Base-by-base conservation (phyloP, 2,888 invertebrate genomes). In the Polydesmus complanatus region DNA sequence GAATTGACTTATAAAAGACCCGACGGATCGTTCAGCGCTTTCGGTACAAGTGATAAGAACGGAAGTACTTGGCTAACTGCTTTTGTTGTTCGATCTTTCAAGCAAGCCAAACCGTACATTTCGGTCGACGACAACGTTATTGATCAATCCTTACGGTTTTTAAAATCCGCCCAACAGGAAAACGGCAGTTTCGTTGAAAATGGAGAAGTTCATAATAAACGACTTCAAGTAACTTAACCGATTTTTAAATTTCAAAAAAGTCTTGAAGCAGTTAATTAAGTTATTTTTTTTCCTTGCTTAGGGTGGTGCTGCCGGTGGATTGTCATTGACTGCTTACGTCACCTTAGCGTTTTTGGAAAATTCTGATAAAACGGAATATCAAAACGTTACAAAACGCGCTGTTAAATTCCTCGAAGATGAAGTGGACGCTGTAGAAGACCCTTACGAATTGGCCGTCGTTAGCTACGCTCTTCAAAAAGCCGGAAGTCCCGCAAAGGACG, bases 401-500 rank as follows among this genome's bases (percentile, higher is more conserved):
- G 11, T 27, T 11, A 50, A 21, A 1, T 54, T 50, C 21, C 27
- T 61, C 2, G 61, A 61, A 58, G 37, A 50, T 8, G 23, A 58
- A 49, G 79, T 82, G 1, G 81, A 80, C 11, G 73, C 79, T 1
- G 75, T 80, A 19, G 80, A 81, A 68, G 83, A 84, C 69, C 80
- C 84, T 2, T 92, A 92, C 72, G 80, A 88, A 0, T 74, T 91
- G 58, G 83, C 91, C 0, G 78, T 93, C 48, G 80, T 83, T 25
- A 80, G 85, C 1, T 86, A 85, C 68, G 88, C 86, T 0, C 75
- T 95, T 0, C 84, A 88, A 61, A 72, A 84, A 57, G 85, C 87
- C 0, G 81, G 83, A 55, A 86, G 88, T 72, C 81, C 85, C 0
- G 79, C 81, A 25, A 83, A 83, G 63, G 79, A 82, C 50, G 77